These are phyloP conservation scores for Actias luna DNA, from an alignment of 2,888 invertebrate genomes.

Conservation along the genomic window DNA sequence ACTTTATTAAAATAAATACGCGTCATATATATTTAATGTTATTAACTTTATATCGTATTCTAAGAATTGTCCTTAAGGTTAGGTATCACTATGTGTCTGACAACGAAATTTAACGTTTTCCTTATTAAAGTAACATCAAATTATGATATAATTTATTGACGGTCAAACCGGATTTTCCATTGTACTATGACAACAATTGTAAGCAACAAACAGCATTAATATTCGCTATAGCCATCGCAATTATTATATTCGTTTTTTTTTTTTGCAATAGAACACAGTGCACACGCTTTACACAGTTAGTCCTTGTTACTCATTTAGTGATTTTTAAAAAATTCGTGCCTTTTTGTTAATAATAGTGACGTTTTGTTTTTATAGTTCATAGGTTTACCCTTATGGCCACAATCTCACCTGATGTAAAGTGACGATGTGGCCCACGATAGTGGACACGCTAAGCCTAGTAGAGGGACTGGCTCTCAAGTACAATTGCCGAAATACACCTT, in stretches of 20 bases:
- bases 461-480: neutral
- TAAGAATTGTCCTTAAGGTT: slow-evolving; percentile 8
- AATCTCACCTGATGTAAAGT: neutral
- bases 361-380: no score
- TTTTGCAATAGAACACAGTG: no score
- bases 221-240: neutral
- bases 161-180: neutral
- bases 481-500: neutral
- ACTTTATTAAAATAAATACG: neutral
- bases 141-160: neutral
- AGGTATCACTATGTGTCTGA: neutral
- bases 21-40: neutral
- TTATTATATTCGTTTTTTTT: neutral
- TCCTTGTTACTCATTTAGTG: no score
- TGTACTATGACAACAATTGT: neutral
- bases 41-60: neutral
- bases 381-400: no score
- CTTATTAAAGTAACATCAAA: neutral
- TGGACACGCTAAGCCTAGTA: neutral
- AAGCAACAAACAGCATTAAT: neutral
- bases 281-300: no score
- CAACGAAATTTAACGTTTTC: neutral
- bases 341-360: no score
- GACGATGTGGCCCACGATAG: neutral
- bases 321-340: no score